Conservation (phyloP, 37 sponge, comb jelly and placozoan genomes). For the Hormiphora californensis region DNA sequence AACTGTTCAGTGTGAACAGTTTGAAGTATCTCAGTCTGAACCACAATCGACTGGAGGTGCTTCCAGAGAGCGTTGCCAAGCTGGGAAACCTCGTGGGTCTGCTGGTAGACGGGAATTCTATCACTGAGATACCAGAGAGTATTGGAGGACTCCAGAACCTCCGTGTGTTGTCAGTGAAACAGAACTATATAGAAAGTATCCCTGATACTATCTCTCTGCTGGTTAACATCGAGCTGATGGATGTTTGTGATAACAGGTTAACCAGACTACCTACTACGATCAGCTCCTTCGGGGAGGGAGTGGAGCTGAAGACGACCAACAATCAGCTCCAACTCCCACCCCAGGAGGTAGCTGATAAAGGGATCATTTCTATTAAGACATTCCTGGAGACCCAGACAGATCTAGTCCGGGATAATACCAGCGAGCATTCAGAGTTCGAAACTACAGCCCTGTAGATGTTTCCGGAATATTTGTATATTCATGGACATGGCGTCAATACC, state of each 20-base stretch:
- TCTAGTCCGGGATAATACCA: neutral
- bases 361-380: constrained; percentile 38
- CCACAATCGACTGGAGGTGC: constrained; percentile 19
- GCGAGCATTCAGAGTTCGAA: constrained; percentile 6
- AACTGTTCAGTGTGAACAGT: neutral
- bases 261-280: constrained; percentile 42
- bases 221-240: constrained; percentile 52
- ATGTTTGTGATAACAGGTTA: constrained; percentile 49
- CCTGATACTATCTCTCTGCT: constrained; percentile 30
- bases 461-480: no score
- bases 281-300: neutral
- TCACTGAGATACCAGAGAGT: constrained; percentile 10
- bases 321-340: constrained; percentile 35
- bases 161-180: constrained; percentile 34
- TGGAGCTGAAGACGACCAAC: constrained; percentile 31
- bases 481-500: no score
- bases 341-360: constrained; percentile 28
- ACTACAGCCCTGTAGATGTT: constrained; percentile 1
- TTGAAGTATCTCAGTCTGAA: constrained; percentile 22
- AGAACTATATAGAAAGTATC: constrained; percentile 37
- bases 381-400: neutral
- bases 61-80: neutral
- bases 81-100: constrained; percentile 7
- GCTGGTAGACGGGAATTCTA: constrained; percentile 5
- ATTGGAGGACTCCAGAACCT: constrained; percentile 9